A percentile compares a stretch with the other conserved stretches of the same genome.
These are phyloP conservation scores for Tor tambroides DNA, from an alignment of 2,113 vertebrate species.

Conservation along the genomic window DNA sequence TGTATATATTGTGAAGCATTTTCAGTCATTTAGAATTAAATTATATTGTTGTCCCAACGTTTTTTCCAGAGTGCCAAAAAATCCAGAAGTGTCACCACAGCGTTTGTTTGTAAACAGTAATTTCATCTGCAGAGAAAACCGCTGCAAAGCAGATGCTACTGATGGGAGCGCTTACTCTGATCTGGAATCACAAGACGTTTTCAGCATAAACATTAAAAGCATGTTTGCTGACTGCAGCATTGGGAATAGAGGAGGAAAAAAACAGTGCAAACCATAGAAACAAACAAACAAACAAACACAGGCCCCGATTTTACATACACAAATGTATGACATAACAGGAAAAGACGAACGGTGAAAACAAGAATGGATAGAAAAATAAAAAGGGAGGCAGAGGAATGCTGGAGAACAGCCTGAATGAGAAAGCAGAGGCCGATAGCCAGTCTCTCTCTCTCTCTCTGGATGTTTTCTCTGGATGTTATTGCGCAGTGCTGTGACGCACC, in stretches of 20 bases:
- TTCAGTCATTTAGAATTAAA: too few relatives aligned
- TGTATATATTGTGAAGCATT: too few relatives aligned
- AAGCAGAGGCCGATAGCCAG: slow-evolving; percentile 20
- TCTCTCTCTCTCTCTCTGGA: not conserved
- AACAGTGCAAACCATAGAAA: not conserved
- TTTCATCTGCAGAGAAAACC: slow-evolving; percentile 10
- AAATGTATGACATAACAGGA: not conserved
- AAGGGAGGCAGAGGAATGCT: not conserved
- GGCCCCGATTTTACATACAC: not conserved
- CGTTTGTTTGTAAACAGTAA: slow-evolving; percentile 21
- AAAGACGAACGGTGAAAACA: not conserved
- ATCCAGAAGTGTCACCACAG: not conserved
- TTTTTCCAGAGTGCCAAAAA: not conserved
- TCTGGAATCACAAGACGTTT: slow-evolving; percentile 25
- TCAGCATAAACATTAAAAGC: slow-evolving; percentile 15
- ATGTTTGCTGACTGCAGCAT: slow-evolving; percentile 5
- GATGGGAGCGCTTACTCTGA: not conserved
- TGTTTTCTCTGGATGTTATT: slow-evolving; percentile 31
- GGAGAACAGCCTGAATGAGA: not conserved
- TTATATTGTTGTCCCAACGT: not conserved
- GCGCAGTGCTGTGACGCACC: slow-evolving; percentile 64
- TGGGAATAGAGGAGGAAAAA: not conserved
- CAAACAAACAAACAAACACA: not conserved
- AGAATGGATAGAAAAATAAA: not conserved
- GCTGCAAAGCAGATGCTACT: not conserved